These are phyloP conservation scores for Ibycter americanus DNA, from an alignment of 2,797 vertebrate species.

Conservation along the genomic window DNA sequence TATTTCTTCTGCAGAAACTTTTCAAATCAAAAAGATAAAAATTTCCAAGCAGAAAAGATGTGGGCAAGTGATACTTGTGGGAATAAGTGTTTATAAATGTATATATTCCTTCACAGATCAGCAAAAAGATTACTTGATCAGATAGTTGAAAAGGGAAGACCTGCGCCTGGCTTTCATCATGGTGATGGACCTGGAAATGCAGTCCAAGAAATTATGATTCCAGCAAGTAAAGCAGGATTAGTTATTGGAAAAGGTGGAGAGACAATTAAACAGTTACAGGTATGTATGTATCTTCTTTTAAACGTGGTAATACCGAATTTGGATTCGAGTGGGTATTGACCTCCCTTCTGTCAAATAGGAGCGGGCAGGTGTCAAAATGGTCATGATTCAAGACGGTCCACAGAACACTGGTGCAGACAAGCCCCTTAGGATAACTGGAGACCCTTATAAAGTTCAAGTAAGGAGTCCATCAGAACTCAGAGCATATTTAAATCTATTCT, in stretches of 20 bases:
- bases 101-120: conserved; percentile 72
- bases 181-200: conserved; percentile 93
- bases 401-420: conserved; percentile 99
- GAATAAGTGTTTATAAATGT: neutral
- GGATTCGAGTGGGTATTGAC: neutral
- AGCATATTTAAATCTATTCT: neutral
- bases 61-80: neutral
- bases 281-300: conserved; percentile 21
- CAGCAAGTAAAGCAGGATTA: conserved; percentile 95
- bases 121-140: conserved; percentile 94
- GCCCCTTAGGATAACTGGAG: conserved; percentile 96
- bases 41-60: neutral
- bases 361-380: conserved; percentile 97
- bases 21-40: neutral
- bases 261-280: conserved; percentile 98
- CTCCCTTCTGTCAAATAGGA: conserved; percentile 79
- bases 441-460: conserved; percentile 99
- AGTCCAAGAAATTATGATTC: conserved; percentile 98
- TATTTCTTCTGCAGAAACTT: neutral
- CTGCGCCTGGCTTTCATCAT: conserved; percentile 94
- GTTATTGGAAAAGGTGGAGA: conserved; percentile 98
- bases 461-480: neutral
- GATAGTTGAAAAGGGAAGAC: conserved; percentile 97
- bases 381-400: conserved; percentile 99
- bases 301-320: neutral